A percentile compares a stretch with the other conserved stretches of the same genome.
Conservation (phyloP, 2,113 vertebrate species). For the Lophura nycthemera region DNA sequence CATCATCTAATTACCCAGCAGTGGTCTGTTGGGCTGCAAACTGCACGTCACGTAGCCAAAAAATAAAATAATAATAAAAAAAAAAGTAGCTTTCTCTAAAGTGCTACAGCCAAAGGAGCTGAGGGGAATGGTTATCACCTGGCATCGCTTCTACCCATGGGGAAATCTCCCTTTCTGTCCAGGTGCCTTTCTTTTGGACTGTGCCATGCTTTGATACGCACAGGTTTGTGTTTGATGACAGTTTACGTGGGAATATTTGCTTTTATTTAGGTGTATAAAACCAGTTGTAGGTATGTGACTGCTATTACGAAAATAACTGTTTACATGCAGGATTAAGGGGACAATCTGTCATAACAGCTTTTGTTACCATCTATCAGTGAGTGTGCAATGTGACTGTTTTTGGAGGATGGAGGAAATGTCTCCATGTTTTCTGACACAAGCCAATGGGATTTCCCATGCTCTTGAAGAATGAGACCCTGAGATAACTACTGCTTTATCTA, state of each 20-base stretch:
- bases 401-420: not conserved
- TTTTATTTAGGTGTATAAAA: not conserved
- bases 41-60: not conserved
- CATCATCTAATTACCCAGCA: constrained; percentile 27
- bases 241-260: not conserved
- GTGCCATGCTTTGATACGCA: not conserved
- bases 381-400: constrained; percentile 57
- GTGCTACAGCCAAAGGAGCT: not conserved
- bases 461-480: not conserved
- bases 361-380: constrained; percentile 98
- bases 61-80: too few relatives aligned
- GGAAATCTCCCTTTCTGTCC: rapidly evolving
- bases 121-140: rapidly evolving
- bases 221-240: not conserved
- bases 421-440: rapidly evolving
- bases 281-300: too few relatives aligned
- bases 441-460: not conserved
- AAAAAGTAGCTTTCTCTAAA: not conserved
- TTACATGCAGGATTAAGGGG: constrained; percentile 89
- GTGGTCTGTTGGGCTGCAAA: constrained; percentile 19
- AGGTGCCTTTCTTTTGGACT: not conserved
- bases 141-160: rapidly evolving
- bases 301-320: not conserved
- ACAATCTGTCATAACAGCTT: constrained; percentile 95
- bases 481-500: rapidly evolving